These are phyloP conservation scores for Probaryconus sp. DNA, from an alignment of 1,140 invertebrate genomes.

Conservation along the genomic window DNA sequence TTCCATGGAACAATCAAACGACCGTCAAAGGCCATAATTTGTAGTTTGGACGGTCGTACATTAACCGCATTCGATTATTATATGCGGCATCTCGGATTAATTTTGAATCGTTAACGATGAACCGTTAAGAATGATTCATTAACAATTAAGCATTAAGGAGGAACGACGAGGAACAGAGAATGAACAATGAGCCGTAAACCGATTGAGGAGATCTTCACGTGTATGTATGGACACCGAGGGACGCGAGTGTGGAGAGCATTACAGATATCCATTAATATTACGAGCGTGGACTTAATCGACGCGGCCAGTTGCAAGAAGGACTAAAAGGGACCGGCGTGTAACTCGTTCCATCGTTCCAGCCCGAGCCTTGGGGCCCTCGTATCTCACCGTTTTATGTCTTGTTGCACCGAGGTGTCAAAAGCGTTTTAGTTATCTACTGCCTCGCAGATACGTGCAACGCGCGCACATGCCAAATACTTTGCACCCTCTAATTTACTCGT, in stretches of 20 bases:
- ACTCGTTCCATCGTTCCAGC: slow-evolving; percentile 45
- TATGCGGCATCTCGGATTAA: slow-evolving; percentile 18
- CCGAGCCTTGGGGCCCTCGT: slow-evolving; percentile 51
- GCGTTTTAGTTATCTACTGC: slow-evolving; percentile 68
- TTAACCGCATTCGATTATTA: slow-evolving; percentile 19
- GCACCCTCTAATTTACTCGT: slow-evolving; percentile 59
- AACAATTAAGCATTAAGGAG: slow-evolving; percentile 53
- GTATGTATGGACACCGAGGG: slow-evolving; percentile 18
- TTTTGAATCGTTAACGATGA: slow-evolving; percentile 44
- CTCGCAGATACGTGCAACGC: slow-evolving; percentile 55
- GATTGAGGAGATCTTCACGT: too few relatives aligned
- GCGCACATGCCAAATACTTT: slow-evolving; percentile 41
- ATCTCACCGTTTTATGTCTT: slow-evolving; percentile 67
- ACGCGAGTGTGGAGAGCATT: slow-evolving; percentile 47
- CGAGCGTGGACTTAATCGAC: slow-evolving; percentile 65
- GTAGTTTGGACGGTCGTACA: too few relatives aligned
- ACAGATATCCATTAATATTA: slow-evolving; percentile 59
- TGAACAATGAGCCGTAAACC: slow-evolving; percentile 45
- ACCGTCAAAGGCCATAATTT: too few relatives aligned
- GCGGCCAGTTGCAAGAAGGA: slow-evolving; percentile 57
- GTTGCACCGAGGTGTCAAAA: slow-evolving; percentile 67
- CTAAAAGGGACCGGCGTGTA: slow-evolving; percentile 55
- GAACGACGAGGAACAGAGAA: slow-evolving; percentile 26
- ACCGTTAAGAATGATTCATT: slow-evolving; percentile 48
- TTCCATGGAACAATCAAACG: too few relatives aligned